Evolutionary conservation across 2,113 vertebrate species (phyloP).

Genomic region (Zosterops borbonicus): DNA sequence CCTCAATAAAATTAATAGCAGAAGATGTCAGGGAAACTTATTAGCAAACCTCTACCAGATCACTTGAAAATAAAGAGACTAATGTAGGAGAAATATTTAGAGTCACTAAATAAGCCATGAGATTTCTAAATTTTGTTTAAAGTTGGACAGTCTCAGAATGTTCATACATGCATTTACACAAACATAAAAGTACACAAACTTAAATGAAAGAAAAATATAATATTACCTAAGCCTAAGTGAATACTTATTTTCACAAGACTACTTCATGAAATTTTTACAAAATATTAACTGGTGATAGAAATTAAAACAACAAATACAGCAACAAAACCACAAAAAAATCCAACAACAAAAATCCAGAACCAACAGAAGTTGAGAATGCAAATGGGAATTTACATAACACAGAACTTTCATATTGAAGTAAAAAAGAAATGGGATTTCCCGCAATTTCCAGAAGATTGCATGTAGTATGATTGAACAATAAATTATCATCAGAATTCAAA

Average conservation of each 20-base stretch:
- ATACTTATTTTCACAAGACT: not conserved
- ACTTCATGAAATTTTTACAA: not conserved
- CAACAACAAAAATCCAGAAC: not conserved
- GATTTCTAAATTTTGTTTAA: not conserved
- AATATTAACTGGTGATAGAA: not conserved
- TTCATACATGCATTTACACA: not conserved
- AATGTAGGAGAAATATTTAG: not conserved
- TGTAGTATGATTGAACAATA: not conserved
- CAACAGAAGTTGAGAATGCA: not conserved
- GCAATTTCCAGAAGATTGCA: not conserved
- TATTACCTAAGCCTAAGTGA: not conserved
- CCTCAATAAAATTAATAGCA: not conserved
- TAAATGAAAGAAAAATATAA: not conserved
- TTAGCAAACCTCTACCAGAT: not conserved
- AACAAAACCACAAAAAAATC: not conserved
- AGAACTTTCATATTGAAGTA: not conserved
- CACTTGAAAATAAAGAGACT: not conserved
- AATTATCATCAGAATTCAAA: not conserved
- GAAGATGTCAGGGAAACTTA: not conserved
- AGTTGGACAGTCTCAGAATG: not conserved
- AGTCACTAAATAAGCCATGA: not conserved
- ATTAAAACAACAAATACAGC: not conserved
- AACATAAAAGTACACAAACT: rapidly evolving
- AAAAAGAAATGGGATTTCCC: not conserved
- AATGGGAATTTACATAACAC: not conserved